Evolutionary conservation across 2,888 invertebrate genomes (phyloP), one percentile per base, ranked within the genome.

Genomic region (Nyleta sp.): DNA sequence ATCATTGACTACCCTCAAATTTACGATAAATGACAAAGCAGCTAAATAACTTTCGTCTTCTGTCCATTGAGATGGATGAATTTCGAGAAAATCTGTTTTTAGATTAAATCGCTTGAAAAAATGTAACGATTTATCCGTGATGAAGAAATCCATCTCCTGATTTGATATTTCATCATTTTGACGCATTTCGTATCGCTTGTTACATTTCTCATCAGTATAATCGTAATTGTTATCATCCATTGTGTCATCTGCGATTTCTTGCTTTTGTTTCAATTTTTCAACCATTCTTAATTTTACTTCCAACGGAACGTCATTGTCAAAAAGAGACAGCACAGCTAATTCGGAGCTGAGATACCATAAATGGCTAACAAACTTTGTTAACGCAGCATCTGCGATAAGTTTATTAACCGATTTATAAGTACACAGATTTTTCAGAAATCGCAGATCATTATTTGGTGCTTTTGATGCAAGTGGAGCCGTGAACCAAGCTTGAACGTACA

Each of bases 391-490:
- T 40, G 80, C 70, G n/a, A 79, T 65, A 31, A 10, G 24, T 17
- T 55, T 33, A 44, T 80, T 40, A 11, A 77, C 46, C 15, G 64
- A 62, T 59, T 79, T 71, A 22, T 78, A 79, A 53, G 31, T 31
- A 20, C 44, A 53, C 15, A 82, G 40, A 15, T 38, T 48, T 71
- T 83, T 83, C 24, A 82, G 46, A 52, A 81, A 76, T 33, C 57
- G 40, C 35, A 82, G 64, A 62, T 82, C 81, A 15, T 72, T 31
- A 28, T 76, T 71, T 4, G 82, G 76, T 28, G 82, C 80, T 22
- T 60, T 59, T 11, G 35, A 11, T 6, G 81, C 76, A 40, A 71
- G 42, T n/a, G 72, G 59, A 5, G 44, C 60, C 22, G 35, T 50
- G 52, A 82, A 80, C 82, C 83, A 84, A 20, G 60, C 44, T 60